Conservation (phyloP, 2,888 invertebrate genomes). For the Drosophila longiperda region DNA sequence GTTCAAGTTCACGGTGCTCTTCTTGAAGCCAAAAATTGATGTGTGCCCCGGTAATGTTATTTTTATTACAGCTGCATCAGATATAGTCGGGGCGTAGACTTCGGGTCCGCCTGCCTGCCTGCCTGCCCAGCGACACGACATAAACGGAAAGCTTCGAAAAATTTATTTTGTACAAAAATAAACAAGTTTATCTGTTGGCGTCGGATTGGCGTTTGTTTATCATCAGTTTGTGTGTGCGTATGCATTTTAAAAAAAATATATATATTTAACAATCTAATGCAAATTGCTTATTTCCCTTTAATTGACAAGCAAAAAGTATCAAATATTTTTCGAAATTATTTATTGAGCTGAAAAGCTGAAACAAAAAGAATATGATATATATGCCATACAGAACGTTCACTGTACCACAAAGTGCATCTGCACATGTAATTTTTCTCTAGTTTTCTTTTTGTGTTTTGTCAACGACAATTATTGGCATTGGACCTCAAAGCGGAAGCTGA, state of each 20-base stretch:
- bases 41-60: constrained; percentile 67
- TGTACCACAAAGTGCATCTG: constrained; percentile 12
- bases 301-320: not conserved
- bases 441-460: constrained; percentile 8
- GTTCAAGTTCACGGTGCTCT: constrained; percentile 82
- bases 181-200: constrained; percentile 14
- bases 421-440: not conserved
- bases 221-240: constrained; percentile 1
- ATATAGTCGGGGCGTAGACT: constrained; percentile 20
- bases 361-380: not conserved
- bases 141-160: constrained; percentile 7
- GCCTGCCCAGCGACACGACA: constrained; percentile 53
- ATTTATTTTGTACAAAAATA: constrained; percentile 53
- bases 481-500: constrained; percentile 54
- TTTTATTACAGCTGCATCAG: constrained; percentile 67
- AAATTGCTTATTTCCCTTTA: no score
- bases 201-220: constrained; percentile 15
- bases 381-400: not conserved
- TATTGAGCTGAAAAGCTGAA: not conserved
- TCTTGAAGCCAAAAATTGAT: constrained; percentile 51
- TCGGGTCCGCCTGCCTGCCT: constrained; percentile 32
- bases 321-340: not conserved
- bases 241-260: not conserved
- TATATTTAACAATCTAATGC: no score
- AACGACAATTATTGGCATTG: constrained; percentile 46